Evolutionary conservation across 2,113 vertebrate genomes (phyloP).

Genomic region (Jacana jacana): DNA sequence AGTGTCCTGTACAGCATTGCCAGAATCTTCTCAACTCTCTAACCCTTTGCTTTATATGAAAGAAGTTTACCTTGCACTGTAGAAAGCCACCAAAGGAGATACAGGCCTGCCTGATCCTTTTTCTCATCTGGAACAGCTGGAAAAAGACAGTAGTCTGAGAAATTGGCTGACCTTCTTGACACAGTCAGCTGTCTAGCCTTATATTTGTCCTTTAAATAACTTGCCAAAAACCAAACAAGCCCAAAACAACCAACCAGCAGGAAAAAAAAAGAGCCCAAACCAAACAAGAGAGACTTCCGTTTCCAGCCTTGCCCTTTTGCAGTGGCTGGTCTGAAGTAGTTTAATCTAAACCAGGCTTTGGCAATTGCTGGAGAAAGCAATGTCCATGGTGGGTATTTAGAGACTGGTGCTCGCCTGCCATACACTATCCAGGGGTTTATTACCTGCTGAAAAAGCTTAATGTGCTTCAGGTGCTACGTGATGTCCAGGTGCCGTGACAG

Average conservation of each 20-base stretch:
- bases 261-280: background rate
- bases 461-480: conserved; percentile 44
- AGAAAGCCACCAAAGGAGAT: background rate
- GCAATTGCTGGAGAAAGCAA: conserved; percentile 53
- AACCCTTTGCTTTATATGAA: background rate
- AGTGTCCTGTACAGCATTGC: background rate
- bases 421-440: conserved; percentile 46
- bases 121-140: conserved; percentile 11
- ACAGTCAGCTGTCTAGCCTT: conserved; percentile 12
- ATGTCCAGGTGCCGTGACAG: conserved; percentile 39
- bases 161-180: conserved; percentile 25
- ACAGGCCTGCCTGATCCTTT: background rate
- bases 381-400: conserved; percentile 46
- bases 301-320: conserved; percentile 31
- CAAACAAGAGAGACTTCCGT: conserved; percentile 29
- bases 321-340: conserved; percentile 4
- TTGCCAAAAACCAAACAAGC: conserved; percentile 16
- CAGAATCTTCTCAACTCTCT: background rate
- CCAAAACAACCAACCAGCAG: background rate
- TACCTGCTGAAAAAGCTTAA: conserved; percentile 65
- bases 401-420: background rate
- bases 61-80: background rate
- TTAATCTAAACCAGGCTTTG: conserved; percentile 63
- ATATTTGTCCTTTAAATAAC: conserved; percentile 26
- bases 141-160: conserved; percentile 41